phyloP scores from a whole-genome alignment of 92 coral and sea anemone species.

The Paragorgia papillata region DNA sequence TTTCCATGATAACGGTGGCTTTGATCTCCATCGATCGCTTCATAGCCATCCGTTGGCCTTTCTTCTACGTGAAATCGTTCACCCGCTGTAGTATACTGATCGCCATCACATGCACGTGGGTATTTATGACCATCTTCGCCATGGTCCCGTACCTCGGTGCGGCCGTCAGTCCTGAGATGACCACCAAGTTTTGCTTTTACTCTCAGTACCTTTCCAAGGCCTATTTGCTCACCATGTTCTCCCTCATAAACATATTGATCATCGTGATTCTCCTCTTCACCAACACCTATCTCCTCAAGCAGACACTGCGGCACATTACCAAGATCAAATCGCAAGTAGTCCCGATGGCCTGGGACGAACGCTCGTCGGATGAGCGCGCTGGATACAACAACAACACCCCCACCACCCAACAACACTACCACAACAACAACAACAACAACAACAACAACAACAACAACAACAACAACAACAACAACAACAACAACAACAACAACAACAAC shows the following conservation, averaged over 20 bases:
- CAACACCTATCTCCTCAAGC: slow-evolving; percentile 74
- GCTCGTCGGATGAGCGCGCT: slow-evolving; percentile 24
- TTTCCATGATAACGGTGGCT: slow-evolving; percentile 81
- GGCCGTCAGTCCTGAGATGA: slow-evolving; percentile 50
- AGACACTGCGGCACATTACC: slow-evolving; percentile 77
- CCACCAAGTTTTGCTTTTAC: slow-evolving; percentile 73
- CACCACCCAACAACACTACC: no score
- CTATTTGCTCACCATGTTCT: slow-evolving; percentile 74
- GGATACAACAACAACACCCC: neutral
- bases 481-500: neutral
- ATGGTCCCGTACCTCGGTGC: slow-evolving; percentile 73
- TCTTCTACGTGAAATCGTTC: slow-evolving; percentile 64
- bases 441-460: neutral
- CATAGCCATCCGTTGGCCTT: slow-evolving; percentile 76
- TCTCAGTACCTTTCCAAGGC: slow-evolving; percentile 73
- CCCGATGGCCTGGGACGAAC: slow-evolving; percentile 36
- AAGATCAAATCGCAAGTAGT: slow-evolving; percentile 59
- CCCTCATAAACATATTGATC: slow-evolving; percentile 75
- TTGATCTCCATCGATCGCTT: slow-evolving; percentile 86
- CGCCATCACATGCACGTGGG: slow-evolving; percentile 55
- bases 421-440: neutral
- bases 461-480: neutral
- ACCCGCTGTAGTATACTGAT: slow-evolving; percentile 57
- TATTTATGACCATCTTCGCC: slow-evolving; percentile 60
- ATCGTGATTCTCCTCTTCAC: slow-evolving; percentile 69